Percentiles rank a stretch among this genome's conserved stretches.
phyloP scores from a whole-genome alignment of 2,113 vertebrate genomes.

The Hylia prasina region DNA sequence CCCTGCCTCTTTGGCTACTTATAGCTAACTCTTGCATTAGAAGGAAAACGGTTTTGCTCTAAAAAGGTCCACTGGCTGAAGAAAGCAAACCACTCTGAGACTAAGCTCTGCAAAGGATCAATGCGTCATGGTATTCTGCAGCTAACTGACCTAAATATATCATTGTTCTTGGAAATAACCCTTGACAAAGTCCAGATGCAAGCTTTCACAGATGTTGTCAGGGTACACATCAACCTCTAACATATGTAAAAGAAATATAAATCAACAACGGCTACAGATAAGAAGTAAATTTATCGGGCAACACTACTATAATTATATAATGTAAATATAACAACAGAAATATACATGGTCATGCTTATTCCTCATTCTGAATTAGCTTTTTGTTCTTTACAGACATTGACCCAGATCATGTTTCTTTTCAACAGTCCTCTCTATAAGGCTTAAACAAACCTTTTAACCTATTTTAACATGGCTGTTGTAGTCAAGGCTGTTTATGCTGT shows the following conservation, averaged over 20 bases:
- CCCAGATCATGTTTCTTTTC: neutral
- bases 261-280: conserved; percentile 23
- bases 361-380: neutral
- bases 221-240: neutral
- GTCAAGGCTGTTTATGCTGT: conserved; percentile 15
- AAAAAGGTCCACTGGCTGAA: neutral
- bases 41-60: neutral
- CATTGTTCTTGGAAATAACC: conserved; percentile 10
- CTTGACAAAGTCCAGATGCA: conserved; percentile 38
- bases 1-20: neutral
- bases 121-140: neutral
- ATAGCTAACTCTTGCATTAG: neutral
- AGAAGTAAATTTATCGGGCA: conserved; percentile 22
- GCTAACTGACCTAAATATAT: conserved; percentile 5
- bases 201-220: conserved; percentile 2
- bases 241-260: conserved; percentile 24
- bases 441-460: conserved; percentile 41
- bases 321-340: conserved; percentile 24
- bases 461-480: neutral
- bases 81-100: neutral
- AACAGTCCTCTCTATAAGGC: conserved; percentile 12
- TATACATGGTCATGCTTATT: neutral
- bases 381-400: neutral
- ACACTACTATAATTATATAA: neutral
- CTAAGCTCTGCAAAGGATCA: conserved; percentile 11